These are phyloP conservation scores for Drosophila cracens DNA, from an alignment of 2,888 invertebrate genomes.

Conservation along the genomic window DNA sequence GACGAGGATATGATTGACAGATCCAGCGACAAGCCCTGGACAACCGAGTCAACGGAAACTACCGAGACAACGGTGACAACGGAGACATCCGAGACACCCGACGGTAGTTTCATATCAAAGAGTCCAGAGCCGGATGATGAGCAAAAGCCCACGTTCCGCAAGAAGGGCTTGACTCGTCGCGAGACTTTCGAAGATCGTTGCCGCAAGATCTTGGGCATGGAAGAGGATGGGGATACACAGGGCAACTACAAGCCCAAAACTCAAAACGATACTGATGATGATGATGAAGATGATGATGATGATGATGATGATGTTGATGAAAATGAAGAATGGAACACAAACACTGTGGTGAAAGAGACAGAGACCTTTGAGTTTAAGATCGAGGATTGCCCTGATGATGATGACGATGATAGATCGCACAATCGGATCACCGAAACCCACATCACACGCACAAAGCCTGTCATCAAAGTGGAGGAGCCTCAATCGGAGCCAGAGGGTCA, in stretches of 20 bases:
- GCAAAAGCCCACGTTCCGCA: constrained; percentile 84
- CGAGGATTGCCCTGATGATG: constrained; percentile 83
- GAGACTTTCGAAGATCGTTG: constrained; percentile 91
- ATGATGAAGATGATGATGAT: constrained; percentile 33
- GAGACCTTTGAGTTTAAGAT: constrained; percentile 78
- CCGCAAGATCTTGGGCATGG: constrained; percentile 89
- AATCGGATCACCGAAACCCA: constrained; percentile 51
- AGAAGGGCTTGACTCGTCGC: constrained; percentile 87
- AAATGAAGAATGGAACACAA: constrained; percentile 35
- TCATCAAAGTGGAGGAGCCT: constrained; percentile 61
- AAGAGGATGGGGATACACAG: constrained; percentile 81
- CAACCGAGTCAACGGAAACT: background rate
- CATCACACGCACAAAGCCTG: constrained; percentile 55
- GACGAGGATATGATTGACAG: constrained; percentile 34
- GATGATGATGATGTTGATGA: constrained; percentile 34
- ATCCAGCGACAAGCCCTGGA: constrained; percentile 17
- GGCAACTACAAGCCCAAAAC: constrained; percentile 65
- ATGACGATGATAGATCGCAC: constrained; percentile 67
- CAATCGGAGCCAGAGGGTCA: constrained; percentile 36
- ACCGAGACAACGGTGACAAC: constrained; percentile 7
- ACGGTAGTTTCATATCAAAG: constrained; percentile 78
- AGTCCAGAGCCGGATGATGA: constrained; percentile 49
- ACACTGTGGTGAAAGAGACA: constrained; percentile 30
- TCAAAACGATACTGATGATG: constrained; percentile 27
- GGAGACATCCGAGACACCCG: constrained; percentile 62